A percentile compares a stretch with the other conserved stretches of the same genome.
Evolutionary conservation across 2,113 vertebrate genomes (phyloP).

Genomic region (Turdus rufiventris): DNA sequence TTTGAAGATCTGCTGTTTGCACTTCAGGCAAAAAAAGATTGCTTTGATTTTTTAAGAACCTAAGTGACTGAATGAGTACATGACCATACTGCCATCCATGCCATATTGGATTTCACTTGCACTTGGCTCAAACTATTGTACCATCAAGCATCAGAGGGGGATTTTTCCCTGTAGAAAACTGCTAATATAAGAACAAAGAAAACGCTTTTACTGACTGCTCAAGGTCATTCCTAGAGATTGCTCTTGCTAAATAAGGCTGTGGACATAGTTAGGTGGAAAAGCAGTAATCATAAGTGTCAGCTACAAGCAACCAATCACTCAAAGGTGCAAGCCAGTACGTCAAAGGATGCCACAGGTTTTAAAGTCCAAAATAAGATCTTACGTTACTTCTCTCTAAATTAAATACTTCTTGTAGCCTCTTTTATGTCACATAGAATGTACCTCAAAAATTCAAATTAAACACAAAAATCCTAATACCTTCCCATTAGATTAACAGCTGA

Average conservation of each 20-base stretch:
- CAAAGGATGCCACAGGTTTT: neutral
- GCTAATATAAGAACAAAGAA: neutral
- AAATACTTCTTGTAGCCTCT: neutral
- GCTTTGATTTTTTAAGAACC: neutral
- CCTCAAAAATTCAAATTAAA: neutral
- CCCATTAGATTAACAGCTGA: slow-evolving; percentile 5
- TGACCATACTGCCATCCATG: neutral
- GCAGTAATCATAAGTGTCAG: neutral
- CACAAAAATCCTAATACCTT: neutral
- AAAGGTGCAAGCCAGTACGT: neutral
- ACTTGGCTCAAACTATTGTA: neutral
- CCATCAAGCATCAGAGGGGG: neutral
- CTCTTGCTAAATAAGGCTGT: neutral
- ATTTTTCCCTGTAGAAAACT: neutral
- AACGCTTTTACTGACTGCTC: neutral
- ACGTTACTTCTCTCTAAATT: neutral
- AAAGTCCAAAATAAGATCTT: neutral
- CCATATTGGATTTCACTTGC: neutral
- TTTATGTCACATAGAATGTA: neutral
- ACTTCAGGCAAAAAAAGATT: neutral
- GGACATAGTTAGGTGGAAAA: neutral
- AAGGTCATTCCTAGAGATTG: neutral
- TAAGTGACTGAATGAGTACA: neutral
- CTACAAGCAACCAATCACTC: neutral
- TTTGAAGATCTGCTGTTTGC: slow-evolving; percentile 1